Conservation (phyloP, 1,140 invertebrate species). For the Musca vetustissima region DNA sequence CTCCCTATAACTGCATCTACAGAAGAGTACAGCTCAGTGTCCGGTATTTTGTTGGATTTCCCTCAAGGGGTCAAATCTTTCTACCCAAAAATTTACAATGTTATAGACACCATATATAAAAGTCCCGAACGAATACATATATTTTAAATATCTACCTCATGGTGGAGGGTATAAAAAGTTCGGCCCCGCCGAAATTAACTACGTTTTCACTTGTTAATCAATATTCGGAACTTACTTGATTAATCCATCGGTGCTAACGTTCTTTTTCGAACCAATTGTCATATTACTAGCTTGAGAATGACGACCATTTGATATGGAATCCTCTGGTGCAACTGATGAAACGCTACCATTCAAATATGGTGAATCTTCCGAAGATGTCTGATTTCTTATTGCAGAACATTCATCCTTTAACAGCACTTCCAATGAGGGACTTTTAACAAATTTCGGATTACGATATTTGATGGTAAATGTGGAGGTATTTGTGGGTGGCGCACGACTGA, state of each 20-base stretch:
- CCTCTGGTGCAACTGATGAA: constrained; percentile 24
- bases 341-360: not conserved
- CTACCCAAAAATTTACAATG: too few species aligned
- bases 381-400: constrained; percentile 11
- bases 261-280: constrained; percentile 33
- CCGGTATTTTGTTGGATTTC: too few species aligned
- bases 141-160: too few species aligned
- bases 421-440: constrained; percentile 45
- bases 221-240: constrained; percentile 46
- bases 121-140: too few species aligned
- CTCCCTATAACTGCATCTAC: too few species aligned
- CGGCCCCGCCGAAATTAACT: too few species aligned
- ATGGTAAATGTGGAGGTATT: constrained; percentile 38
- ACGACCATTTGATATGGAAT: constrained; percentile 12
- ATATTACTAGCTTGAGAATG: constrained; percentile 22
- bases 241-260: constrained; percentile 50
- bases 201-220: too few species aligned
- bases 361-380: not conserved
- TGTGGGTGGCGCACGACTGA: not conserved
- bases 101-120: too few species aligned
- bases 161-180: too few species aligned
- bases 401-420: constrained; percentile 38
- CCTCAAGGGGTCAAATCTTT: too few species aligned
- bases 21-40: too few species aligned
- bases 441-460: constrained; percentile 50